Evolutionary conservation across 2,113 vertebrate species (phyloP).

Genomic region (Seriola aureovittata): DNA sequence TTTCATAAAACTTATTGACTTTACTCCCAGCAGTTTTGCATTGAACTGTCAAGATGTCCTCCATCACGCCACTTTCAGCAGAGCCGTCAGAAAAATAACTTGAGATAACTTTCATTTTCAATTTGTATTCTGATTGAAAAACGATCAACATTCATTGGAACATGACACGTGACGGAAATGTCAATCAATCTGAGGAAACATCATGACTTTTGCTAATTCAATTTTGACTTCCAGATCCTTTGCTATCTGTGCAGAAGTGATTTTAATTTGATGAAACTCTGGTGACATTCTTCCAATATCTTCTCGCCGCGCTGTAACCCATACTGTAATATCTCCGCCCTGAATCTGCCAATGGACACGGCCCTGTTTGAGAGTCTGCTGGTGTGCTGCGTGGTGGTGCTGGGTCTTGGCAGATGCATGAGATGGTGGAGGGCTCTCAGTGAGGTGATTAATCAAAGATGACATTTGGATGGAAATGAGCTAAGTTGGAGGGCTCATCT

Average conservation of each 20-base stretch:
- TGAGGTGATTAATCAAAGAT: conserved; percentile 82
- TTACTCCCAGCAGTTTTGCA: conserved; percentile 43
- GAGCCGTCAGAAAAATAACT: conserved; percentile 32
- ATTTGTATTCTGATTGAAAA: conserved; percentile 80
- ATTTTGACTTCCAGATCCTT: conserved; percentile 28
- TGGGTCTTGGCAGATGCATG: conserved; percentile 66
- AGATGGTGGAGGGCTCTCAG: conserved; percentile 68
- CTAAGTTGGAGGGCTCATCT: conserved; percentile 67
- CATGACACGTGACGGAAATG: conserved; percentile 70
- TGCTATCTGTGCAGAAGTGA: conserved; percentile 42
- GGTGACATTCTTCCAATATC: conserved; percentile 68
- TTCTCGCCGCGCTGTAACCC: conserved; percentile 26
- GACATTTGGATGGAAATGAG: conserved; percentile 80
- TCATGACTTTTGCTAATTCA: conserved; percentile 56
- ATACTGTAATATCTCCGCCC: conserved; percentile 42
- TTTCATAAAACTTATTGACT: conserved; percentile 59
- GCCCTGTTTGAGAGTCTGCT: conserved; percentile 59
- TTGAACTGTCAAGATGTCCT: conserved; percentile 50
- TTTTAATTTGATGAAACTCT: conserved; percentile 67
- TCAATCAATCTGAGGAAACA: conserved; percentile 76
- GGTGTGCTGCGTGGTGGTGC: conserved; percentile 45
- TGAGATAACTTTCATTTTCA: conserved; percentile 69
- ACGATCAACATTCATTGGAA: conserved; percentile 78
- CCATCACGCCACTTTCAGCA: conserved; percentile 22
- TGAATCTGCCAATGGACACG: conserved; percentile 10